Conservation (phyloP, 2,888 invertebrate species). For the Mythimna lalbum region DNA sequence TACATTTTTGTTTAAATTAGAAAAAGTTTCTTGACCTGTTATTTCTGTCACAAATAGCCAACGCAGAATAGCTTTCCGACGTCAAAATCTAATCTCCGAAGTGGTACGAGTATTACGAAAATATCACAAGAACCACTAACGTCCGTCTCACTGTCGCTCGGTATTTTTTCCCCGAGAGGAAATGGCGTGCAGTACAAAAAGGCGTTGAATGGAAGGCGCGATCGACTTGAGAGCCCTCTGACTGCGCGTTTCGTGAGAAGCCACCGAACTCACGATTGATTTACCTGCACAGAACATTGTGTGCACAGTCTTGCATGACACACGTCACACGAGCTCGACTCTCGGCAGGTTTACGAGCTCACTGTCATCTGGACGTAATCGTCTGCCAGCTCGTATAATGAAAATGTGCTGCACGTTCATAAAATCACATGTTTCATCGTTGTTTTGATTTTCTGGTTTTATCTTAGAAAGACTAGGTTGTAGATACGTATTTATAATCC, state of each 20-base stretch:
- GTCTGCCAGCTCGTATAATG: slow-evolving; percentile 31
- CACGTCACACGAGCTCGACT: slow-evolving; percentile 22
- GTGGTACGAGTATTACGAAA: slow-evolving; percentile 55
- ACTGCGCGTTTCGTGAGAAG: slow-evolving; percentile 65
- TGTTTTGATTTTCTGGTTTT: slow-evolving; percentile 35
- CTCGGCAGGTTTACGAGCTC: slow-evolving; percentile 30
- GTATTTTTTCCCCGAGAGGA: slow-evolving; percentile 65
- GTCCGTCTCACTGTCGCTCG: slow-evolving; percentile 51
- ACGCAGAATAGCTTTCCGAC: slow-evolving; percentile 15
- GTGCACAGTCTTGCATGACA: slow-evolving; percentile 24
- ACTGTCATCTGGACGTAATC: slow-evolving; percentile 41
- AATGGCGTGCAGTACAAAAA: slow-evolving; percentile 68
- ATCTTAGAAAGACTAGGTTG: background rate
- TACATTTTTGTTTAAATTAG: slow-evolving; percentile 16
- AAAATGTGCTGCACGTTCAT: slow-evolving; percentile 22
- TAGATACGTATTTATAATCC: slow-evolving; percentile 1
- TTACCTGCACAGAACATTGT: slow-evolving; percentile 60
- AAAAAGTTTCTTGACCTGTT: slow-evolving; percentile 3
- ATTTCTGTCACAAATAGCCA: slow-evolving; percentile 26
- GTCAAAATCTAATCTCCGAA: slow-evolving; percentile 49
- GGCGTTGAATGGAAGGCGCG: slow-evolving; percentile 60
- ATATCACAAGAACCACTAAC: slow-evolving; percentile 54
- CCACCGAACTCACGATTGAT: slow-evolving; percentile 67
- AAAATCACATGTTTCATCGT: slow-evolving; percentile 23
- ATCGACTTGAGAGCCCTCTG: slow-evolving; percentile 69